These are phyloP conservation scores for Hemiprocne comata DNA, from an alignment of 2,113 vertebrate species.

Conservation along the genomic window DNA sequence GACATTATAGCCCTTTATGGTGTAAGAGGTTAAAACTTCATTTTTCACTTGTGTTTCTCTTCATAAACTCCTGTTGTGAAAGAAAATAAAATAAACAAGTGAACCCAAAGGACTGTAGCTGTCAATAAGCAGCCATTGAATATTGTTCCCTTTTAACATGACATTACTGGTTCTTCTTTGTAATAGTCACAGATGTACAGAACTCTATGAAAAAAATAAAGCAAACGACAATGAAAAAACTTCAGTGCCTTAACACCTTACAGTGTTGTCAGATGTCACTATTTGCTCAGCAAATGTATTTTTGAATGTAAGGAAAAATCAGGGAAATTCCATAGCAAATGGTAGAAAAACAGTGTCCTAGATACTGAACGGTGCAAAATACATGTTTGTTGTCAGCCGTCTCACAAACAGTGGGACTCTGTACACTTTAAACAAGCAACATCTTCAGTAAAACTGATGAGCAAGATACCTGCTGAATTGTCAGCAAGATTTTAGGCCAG, in stretches of 20 bases:
- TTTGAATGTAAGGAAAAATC: neutral
- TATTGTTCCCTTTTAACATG: neutral
- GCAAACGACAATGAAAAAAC: neutral
- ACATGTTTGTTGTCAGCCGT: neutral
- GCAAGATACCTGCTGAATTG: neutral
- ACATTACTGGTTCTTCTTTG: neutral
- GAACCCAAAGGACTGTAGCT: neutral
- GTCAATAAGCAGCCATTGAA: neutral
- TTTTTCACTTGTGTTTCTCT: neutral
- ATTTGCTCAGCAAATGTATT: neutral
- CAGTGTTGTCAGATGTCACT: neutral
- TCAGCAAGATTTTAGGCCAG: neutral
- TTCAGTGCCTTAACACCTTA: neutral
- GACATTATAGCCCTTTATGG: neutral
- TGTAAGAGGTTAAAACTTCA: neutral
- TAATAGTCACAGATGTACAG: neutral
- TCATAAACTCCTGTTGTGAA: neutral
- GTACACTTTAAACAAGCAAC: neutral
- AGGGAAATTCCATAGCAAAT: neutral
- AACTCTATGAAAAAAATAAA: neutral
- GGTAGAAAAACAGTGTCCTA: neutral
- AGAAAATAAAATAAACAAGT: neutral
- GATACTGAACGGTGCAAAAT: neutral
- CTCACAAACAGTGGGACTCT: neutral
- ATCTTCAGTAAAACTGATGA: neutral